A percentile compares a stretch with the other conserved stretches of the same genome.
Conservation (phyloP, 2,797 vertebrate species). For the Lutjanus campechanus region DNA sequence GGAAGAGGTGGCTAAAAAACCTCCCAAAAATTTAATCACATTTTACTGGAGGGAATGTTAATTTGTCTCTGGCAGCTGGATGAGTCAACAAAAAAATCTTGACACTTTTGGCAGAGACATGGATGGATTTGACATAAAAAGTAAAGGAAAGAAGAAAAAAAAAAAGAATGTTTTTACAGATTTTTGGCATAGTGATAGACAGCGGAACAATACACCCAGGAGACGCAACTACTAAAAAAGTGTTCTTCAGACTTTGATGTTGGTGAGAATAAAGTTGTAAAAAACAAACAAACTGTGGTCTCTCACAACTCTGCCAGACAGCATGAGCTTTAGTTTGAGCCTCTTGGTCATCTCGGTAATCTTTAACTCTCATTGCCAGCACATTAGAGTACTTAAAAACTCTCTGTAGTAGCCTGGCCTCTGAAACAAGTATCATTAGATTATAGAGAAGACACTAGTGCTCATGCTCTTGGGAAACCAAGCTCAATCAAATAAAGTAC, state of each 20-base stretch:
- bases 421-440: conserved; percentile 32
- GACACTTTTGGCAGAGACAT: neutral
- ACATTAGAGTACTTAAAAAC: conserved; percentile 25
- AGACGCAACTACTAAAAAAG: conserved; percentile 7
- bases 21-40: conserved; percentile 14
- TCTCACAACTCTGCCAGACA: conserved; percentile 18
- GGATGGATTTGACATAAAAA: conserved; percentile 2
- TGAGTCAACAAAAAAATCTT: neutral
- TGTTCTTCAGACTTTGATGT: conserved; percentile 5
- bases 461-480: conserved; percentile 23
- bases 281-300: conserved; percentile 1
- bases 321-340: neutral
- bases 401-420: conserved; percentile 11
- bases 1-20: neutral
- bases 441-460: conserved; percentile 25
- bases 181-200: conserved; percentile 1
- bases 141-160: neutral
- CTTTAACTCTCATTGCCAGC: conserved; percentile 14
- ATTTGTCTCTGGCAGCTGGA: conserved; percentile 12
- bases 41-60: conserved; percentile 11
- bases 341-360: neutral
- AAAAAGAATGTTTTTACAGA: conserved; percentile 9
- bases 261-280: conserved; percentile 21
- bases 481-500: conserved; percentile 43
- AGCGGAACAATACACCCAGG: neutral